Percentiles rank a stretch among this genome's conserved stretches.
Conservation (phyloP, 2,797 vertebrate genomes). For the Artibeus jamaicensis region DNA sequence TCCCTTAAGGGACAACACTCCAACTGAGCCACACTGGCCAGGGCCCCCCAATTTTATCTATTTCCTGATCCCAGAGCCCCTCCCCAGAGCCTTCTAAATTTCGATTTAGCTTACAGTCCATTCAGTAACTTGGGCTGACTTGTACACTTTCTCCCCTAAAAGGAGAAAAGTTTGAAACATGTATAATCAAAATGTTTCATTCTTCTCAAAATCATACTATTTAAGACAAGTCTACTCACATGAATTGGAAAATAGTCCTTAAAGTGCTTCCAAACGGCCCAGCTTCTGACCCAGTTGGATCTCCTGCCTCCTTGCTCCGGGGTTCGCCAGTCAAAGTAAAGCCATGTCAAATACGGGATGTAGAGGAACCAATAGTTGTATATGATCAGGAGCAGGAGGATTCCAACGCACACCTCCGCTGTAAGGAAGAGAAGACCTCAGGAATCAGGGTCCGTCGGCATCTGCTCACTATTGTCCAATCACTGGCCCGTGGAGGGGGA, state of each 20-base stretch:
- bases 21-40: neutral
- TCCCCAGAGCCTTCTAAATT: neutral
- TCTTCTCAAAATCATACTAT: neutral
- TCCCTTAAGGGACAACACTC: neutral
- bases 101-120: neutral
- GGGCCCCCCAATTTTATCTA: neutral
- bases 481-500: neutral
- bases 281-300: slow-evolving; percentile 86
- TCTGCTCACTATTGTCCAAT: neutral
- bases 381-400: slow-evolving; percentile 85
- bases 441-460: neutral
- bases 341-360: slow-evolving; percentile 90
- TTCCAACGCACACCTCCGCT: slow-evolving; percentile 87
- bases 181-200: neutral
- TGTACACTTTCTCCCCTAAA: neutral
- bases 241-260: slow-evolving; percentile 93
- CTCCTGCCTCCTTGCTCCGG: slow-evolving; percentile 89
- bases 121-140: neutral
- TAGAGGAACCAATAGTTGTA: slow-evolving; percentile 90
- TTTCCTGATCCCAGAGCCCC: neutral
- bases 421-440: slow-evolving; percentile 36
- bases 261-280: slow-evolving; percentile 89
- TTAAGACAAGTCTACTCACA: slow-evolving; percentile 81
- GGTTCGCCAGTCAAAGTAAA: slow-evolving; percentile 91
- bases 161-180: neutral